Evolutionary conservation across 2,797 vertebrate genomes (phyloP).

Genomic region (Myotis planiceps): DNA sequence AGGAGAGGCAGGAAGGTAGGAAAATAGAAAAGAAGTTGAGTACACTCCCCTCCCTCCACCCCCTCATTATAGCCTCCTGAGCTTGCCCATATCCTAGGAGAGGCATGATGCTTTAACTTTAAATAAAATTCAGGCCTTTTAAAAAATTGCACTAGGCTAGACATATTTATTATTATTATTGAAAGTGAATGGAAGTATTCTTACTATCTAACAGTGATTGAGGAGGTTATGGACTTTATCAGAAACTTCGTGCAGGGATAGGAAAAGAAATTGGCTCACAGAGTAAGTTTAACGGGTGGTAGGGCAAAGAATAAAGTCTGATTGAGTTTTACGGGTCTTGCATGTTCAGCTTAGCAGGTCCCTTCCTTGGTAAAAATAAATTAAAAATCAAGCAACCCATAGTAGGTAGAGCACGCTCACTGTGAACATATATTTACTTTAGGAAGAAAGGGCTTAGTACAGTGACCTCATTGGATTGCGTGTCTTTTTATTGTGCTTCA

Average conservation of each 20-base stretch:
- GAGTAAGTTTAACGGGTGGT: neutral
- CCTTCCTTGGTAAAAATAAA: neutral
- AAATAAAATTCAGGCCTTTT: neutral
- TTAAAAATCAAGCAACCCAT: neutral
- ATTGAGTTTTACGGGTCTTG: neutral
- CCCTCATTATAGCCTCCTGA: neutral
- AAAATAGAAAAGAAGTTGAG: neutral
- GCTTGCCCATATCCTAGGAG: neutral
- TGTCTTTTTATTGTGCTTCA: neutral
- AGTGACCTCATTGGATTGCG: neutral
- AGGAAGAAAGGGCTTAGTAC: neutral
- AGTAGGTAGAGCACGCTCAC: neutral
- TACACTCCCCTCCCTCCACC: neutral
- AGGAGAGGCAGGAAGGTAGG: neutral
- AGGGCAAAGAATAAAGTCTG: neutral
- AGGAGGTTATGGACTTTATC: neutral
- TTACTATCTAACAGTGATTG: neutral
- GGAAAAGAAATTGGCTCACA: neutral
- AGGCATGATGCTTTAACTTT: neutral
- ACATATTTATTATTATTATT: constrained; percentile 21
- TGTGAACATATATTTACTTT: neutral
- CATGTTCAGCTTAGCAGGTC: neutral
- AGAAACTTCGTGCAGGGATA: neutral
- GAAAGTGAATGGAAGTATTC: neutral
- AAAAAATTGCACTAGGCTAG: neutral